Base-by-base conservation (phyloP, 2,888 invertebrate species). In the Lithophane leautieri region DNA sequence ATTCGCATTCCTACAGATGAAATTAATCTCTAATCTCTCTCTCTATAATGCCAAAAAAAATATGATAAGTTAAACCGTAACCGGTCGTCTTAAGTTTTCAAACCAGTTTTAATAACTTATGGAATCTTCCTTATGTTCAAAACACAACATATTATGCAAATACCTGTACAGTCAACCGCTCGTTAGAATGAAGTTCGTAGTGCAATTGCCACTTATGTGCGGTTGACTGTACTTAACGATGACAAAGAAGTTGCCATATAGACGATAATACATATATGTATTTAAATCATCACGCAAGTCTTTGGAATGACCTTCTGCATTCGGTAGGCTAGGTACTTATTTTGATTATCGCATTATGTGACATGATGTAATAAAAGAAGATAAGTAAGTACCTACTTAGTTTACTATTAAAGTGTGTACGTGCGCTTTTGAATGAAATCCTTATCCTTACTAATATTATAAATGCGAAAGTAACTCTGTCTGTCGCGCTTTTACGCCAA, bases 181-280 rank as follows among this genome's bases (percentile, higher is more conserved):
- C 9, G 19, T 19, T 28, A 28, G 19, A 19, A 28, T 28, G 28
- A n/a, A 12, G 25, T 56, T 14, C 25, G 25, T 14, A 56, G 25
- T 50, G 2, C 8, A 50, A 19, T 50, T 19, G 12, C 25, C 25
- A 56, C n/a, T n/a, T 11, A 56, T 14, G 25, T 56, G 25, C 25
- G 25, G 25, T 56, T 56, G 56, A 25, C 7, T 56, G 25, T 56
- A 56, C 1, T 25, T 56, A 56, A 56, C 1, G 12, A 14, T 19
- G 9, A 44, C 1, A n/a, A 25, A 4, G 34, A 72, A 56, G 16
- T 70, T 69, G 9, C 0, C 58, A 16, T n/a, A 28, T 16, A 16
- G 19, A 52, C 34, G 74, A 44, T 40, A 62, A 73, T 52, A 47
- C n/a, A n/a, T n/a, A n/a, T n/a, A n/a, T n/a, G n/a, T 75, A 74